phyloP scores from a whole-genome alignment of 2,888 invertebrate species.

The Schizaphis graminum region DNA sequence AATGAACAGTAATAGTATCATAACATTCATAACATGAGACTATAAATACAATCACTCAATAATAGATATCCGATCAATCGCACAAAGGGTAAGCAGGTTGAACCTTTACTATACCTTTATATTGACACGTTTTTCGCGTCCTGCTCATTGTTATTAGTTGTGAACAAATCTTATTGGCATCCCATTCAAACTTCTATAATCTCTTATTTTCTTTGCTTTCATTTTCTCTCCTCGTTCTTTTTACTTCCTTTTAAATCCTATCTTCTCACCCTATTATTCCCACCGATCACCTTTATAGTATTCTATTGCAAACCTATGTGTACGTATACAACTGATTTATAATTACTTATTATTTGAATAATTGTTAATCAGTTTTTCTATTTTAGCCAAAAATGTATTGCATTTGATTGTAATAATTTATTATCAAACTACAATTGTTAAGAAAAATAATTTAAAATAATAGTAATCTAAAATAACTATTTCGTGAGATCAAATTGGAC shows the following conservation, averaged over 20 bases:
- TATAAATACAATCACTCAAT: not conserved
- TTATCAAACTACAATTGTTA: not conserved
- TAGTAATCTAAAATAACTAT: not conserved
- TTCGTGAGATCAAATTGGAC: not conserved
- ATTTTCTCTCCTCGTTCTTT: not conserved
- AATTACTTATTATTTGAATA: not conserved
- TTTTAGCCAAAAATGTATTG: not conserved
- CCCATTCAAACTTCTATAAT: not conserved
- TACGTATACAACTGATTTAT: not conserved
- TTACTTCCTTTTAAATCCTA: not conserved
- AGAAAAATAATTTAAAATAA: not conserved
- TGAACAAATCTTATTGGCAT: not conserved
- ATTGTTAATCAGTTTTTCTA: not conserved
- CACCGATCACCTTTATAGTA: not conserved
- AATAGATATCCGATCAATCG: not conserved
- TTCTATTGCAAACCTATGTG: not conserved
- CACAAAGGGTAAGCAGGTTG: not conserved
- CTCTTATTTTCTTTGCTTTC: not conserved
- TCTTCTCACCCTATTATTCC: not conserved
- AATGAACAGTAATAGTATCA: not conserved
- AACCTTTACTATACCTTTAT: not conserved
- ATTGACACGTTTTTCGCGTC: not conserved
- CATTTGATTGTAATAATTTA: not conserved
- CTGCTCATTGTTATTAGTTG: not conserved
- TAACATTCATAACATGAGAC: not conserved